A percentile compares a stretch with the other conserved stretches of the same genome.
Evolutionary conservation across 2,113 vertebrate species (phyloP).

Genomic region (Tenebrosternarchus preto): DNA sequence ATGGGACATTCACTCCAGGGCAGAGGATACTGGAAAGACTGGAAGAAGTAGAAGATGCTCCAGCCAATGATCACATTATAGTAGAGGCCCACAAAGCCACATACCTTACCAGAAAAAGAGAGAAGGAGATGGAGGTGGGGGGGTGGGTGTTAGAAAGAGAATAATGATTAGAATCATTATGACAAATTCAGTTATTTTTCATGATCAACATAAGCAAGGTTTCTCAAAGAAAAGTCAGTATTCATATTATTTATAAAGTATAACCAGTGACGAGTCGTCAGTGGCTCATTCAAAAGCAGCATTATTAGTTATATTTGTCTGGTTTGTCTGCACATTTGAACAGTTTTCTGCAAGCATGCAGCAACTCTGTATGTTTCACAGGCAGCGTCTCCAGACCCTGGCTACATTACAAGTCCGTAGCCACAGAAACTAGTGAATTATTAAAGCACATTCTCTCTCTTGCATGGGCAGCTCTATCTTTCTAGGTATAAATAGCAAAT

Average conservation of each 20-base stretch:
- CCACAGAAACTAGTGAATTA: conserved; percentile 69
- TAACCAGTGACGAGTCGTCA: not conserved
- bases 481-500: conserved; percentile 74
- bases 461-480: conserved; percentile 53
- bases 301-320: not conserved
- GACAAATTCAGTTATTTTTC: too few relatives aligned
- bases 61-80: conserved; percentile 98
- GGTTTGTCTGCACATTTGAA: not conserved
- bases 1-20: conserved; percentile 95
- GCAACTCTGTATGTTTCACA: not conserved
- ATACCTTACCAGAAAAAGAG: conserved; percentile 77
- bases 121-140: conserved; percentile 5
- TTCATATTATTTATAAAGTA: not conserved
- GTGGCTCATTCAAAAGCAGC: not conserved
- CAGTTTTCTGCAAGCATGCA: too few relatives aligned
- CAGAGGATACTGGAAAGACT: conserved; percentile 96
- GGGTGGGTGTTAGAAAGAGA: not conserved
- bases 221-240: too few relatives aligned
- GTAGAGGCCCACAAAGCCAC: conserved; percentile 94
- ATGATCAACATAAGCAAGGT: too few relatives aligned
- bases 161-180: too few relatives aligned
- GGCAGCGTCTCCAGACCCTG: not conserved
- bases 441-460: conserved; percentile 72
- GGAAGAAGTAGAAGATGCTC: conserved; percentile 98
- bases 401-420: conserved; percentile 53